These are phyloP conservation scores for Agapetus fuscipes DNA, from an alignment of 2,888 invertebrate species.

Conservation along the genomic window DNA sequence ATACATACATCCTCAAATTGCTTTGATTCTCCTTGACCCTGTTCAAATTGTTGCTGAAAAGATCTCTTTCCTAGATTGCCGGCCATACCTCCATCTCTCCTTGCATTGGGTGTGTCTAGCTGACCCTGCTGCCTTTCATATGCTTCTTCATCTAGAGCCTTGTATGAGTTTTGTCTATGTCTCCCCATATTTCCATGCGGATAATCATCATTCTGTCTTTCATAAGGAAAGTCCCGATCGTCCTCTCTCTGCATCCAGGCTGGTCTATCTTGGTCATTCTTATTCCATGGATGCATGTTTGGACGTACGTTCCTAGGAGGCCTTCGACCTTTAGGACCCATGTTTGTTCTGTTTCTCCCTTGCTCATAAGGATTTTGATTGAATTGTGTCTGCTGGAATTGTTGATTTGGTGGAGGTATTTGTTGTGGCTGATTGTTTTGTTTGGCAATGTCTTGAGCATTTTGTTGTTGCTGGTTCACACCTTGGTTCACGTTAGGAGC, in stretches of 20 bases:
- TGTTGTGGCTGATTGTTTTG: constrained; percentile 1
- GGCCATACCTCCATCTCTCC: background rate
- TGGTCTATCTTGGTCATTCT: constrained; percentile 13
- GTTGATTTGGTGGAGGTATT: constrained; percentile 1
- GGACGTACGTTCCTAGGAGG: constrained; percentile 11
- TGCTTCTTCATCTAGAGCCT: too few relatives aligned
- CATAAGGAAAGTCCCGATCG: constrained; percentile 12
- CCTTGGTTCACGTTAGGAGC: constrained; percentile 2
- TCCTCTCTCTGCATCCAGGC: constrained; percentile 13
- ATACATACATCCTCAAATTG: too few relatives aligned
- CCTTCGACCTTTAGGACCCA: constrained; percentile 10
- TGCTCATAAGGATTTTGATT: background rate
- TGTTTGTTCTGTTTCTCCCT: constrained; percentile 7
- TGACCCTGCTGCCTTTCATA: constrained; percentile 7
- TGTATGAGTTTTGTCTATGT: too few relatives aligned
- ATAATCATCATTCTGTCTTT: constrained; percentile 12
- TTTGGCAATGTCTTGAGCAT: background rate
- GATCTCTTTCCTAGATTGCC: constrained; percentile 2
- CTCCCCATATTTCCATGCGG: background rate
- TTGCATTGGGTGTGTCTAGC: constrained; percentile 4
- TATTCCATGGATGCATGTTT: constrained; percentile 15
- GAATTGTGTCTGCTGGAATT: background rate
- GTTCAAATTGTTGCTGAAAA: constrained; percentile 11
- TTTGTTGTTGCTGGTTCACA: constrained; percentile 2
- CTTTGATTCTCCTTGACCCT: too few relatives aligned